Base-by-base conservation (phyloP, 2,888 invertebrate genomes). In the Aphelenchoides bicaudatus region DNA sequence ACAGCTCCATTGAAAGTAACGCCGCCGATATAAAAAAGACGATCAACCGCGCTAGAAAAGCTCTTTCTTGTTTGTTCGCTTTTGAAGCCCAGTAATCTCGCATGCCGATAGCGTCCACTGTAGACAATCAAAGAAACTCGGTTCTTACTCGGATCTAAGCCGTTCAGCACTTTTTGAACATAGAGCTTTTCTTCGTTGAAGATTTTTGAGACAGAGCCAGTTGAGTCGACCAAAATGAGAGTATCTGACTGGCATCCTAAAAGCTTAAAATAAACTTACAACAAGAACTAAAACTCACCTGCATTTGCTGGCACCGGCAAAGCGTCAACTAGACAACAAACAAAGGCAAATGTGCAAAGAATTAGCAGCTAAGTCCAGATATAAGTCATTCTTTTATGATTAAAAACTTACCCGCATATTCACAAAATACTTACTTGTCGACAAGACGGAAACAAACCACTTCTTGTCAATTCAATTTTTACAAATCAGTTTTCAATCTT, bases 1-100 rank as follows among this genome's bases (percentile, higher is more conserved):
- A 66, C 68, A 2, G 69, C 63, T 27, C 72, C 72, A 13, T 67
- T 66, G 3, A 65, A 67, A 6, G 72, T 72, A 4, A 72, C 61
- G 51, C 72, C 72, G 39, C 38, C 38, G 39, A 30, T 27, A 39
- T 48, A 61, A 3, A 48, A 34, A 13, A 61, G 27, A 53, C 61
- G 29, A 19, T 49, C 58, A n/a, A 34, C 29, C 6, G 43, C 13
- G 23, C 34, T 39, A 16, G 21, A n/a, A n/a, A 48, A 21, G 21
- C 43, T 59, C 13, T 39, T 31, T 19, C 19, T 50, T 3, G 21
- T 37, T 8, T 56, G 56, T 2, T 29, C 37, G 38, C 25, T 43
- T 16, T 56, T 30, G 27, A 59, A 30, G 3, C 48, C 59, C 13
- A 39, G 10, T 27, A 47, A 27, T 13, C 31, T 39, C 23, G 37